Evolutionary conservation across 2,113 vertebrate species (phyloP).

Genomic region (Centrocercus urophasianus): DNA sequence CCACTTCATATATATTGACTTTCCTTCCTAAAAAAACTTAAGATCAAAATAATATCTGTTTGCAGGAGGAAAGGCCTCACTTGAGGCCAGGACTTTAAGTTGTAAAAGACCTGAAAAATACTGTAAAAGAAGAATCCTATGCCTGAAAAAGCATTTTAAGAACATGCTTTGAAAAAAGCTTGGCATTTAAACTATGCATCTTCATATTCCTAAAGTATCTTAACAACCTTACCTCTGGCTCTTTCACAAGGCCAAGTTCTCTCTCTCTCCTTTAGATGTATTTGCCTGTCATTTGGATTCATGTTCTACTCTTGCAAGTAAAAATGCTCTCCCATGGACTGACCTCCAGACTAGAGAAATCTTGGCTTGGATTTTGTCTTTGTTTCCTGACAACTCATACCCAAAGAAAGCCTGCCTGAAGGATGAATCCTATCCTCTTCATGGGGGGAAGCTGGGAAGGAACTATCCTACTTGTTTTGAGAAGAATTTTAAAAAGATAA

Average conservation of each 20-base stretch:
- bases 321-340: background rate
- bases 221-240: background rate
- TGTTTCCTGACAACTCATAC: background rate
- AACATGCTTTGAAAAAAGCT: background rate
- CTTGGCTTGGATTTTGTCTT: background rate
- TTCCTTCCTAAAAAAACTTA: background rate
- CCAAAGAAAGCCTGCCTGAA: background rate
- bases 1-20: background rate
- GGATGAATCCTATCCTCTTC: background rate
- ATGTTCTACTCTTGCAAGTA: background rate
- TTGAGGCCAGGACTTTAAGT: background rate
- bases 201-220: background rate
- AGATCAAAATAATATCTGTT: background rate
- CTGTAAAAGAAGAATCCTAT: background rate
- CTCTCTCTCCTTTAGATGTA: background rate
- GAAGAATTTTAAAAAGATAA: background rate
- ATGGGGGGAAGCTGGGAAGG: background rate
- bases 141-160: background rate
- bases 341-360: background rate
- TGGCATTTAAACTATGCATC: background rate
- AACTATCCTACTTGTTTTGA: background rate
- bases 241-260: background rate
- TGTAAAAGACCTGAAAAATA: background rate
- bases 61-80: background rate
- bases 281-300: constrained; percentile 40